Base-by-base conservation (phyloP, 2,888 invertebrate genomes). In the Hoplodrina ambigua region DNA sequence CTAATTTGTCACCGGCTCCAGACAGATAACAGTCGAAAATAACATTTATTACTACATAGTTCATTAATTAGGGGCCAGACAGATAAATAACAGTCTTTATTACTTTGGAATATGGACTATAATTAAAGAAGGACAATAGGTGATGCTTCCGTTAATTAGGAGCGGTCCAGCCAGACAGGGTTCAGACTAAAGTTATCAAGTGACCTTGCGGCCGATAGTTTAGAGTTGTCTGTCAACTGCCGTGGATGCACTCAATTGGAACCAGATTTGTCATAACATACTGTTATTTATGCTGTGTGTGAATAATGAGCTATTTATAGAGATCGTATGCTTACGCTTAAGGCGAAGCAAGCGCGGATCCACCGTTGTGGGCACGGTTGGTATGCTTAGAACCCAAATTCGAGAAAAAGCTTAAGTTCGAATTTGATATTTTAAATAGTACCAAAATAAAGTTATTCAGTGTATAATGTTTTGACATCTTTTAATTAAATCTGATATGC, bases 1-100 rank as follows among this genome's bases (percentile, higher is more conserved):
- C 61, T 78, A 86, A 89, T 89, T 89, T 88, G 88, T 89, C 89
- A 83, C 69, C 19, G 50, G 56, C 37, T 63, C 75, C 76, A 82
- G 85, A 80, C 63, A 62, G 87, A 86, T 88, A 88, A 83, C 83
- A 64, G 61, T 60, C 56, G 67, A 64, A 73, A 75, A 55, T 58
- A 62, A 60, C 70, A 71, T 19, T 72, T 46, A 79, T 67, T 59
- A 72, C 17, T 46, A 46, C 46, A 46, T 17, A 46, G 57, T 56
- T 59, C 65, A 55, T 70, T 56, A 82, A 69, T 71, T 67, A 70
- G 41, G 57, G 37, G 13, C 58, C 8, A 46, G 13, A 52, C 46
- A 50, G 72, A 76, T 81, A 83, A 65, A 76, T 81, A 15, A 59
- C 54, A 49, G 65, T 46, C 57, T 46, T 79, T 84, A 79, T 69